Conservation (phyloP, 2,888 invertebrate genomes). For the Dromius quadrimaculatus region DNA sequence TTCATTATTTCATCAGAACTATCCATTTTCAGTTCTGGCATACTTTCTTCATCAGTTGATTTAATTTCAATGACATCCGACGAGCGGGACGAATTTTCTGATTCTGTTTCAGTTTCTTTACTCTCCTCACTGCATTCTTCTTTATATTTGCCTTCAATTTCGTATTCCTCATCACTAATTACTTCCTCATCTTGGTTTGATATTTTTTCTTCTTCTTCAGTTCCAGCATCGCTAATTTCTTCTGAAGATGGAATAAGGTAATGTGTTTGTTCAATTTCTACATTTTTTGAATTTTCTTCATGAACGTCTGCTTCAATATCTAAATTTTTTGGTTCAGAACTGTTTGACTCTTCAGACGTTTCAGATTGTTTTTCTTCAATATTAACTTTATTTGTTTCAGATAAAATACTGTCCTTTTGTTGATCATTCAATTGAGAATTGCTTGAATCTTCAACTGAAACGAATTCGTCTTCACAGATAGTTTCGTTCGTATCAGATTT, state of each 20-base stretch:
- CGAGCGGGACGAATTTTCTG: constrained; percentile 5
- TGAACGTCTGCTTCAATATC: no score
- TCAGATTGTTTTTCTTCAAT: no score
- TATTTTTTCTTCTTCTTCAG: constrained; percentile 24
- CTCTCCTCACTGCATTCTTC: constrained; percentile 11
- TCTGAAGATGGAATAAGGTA: background rate
- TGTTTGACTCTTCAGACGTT: no score
- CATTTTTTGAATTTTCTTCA: constrained; percentile 18
- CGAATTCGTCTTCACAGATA: background rate
- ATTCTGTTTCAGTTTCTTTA: constrained; percentile 43
- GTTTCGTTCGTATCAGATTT: background rate
- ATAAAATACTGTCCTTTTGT: no score
- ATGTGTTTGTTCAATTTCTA: constrained; percentile 19
- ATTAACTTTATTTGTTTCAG: no score
- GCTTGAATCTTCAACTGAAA: background rate
- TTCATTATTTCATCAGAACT: background rate
- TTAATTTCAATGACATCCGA: constrained; percentile 44
- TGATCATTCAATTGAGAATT: no score
- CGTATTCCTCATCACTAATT: constrained; percentile 7
- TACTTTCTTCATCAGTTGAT: constrained; percentile 33
- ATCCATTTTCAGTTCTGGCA: constrained; percentile 30
- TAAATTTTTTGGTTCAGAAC: no score
- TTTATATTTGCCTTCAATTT: constrained; percentile 19
- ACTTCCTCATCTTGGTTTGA: constrained; percentile 41
- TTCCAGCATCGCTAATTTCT: constrained; percentile 7